A percentile compares a stretch with the other conserved stretches of the same genome.
Conservation (phyloP, 2,113 vertebrate species). For the Odocoileus hemionus region DNA sequence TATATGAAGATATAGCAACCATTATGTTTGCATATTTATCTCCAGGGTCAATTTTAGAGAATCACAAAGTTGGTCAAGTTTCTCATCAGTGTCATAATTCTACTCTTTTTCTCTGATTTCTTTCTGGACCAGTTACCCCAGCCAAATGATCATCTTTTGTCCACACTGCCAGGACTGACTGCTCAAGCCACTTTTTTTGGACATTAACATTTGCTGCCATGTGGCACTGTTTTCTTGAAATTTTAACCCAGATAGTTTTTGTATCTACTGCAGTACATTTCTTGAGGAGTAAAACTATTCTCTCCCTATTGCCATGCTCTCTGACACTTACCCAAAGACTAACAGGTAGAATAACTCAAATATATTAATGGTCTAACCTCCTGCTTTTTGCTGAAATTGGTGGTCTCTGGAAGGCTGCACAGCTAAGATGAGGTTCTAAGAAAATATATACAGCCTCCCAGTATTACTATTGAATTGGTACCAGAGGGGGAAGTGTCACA, state of each 20-base stretch:
- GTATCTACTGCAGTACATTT: neutral
- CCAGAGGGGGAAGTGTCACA: neutral
- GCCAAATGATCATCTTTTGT: neutral
- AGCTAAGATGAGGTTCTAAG: neutral
- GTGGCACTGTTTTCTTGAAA: neutral
- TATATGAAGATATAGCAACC: neutral
- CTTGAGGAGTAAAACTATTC: neutral
- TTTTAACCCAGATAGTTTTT: neutral
- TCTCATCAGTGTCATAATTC: neutral
- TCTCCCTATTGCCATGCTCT: neutral
- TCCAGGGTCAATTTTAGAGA: neutral
- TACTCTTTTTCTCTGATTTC: neutral
- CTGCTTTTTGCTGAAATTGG: neutral
- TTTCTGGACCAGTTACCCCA: neutral
- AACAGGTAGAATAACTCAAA: neutral
- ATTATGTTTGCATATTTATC: neutral
- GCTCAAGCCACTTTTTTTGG: neutral
- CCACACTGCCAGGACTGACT: neutral
- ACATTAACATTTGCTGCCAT: neutral
- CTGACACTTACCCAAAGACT: neutral
- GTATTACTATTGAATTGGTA: neutral
- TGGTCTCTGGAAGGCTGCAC: neutral
- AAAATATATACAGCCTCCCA: neutral
- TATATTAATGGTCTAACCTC: neutral
- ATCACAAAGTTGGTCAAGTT: neutral